These are phyloP conservation scores for Arion vulgaris DNA, from an alignment of 1,140 invertebrate species.

Conservation along the genomic window DNA sequence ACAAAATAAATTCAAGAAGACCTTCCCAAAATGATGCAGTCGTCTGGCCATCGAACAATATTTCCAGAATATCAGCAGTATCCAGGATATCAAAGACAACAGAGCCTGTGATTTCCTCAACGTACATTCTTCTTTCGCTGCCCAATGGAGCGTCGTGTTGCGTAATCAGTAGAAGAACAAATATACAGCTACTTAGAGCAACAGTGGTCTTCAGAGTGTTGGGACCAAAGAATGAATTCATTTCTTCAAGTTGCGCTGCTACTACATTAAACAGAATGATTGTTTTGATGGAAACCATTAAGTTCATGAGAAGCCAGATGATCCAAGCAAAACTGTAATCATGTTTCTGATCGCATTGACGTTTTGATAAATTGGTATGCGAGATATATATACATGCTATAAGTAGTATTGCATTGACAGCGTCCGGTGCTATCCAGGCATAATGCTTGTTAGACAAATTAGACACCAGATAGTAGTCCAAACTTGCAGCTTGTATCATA, in stretches of 20 bases:
- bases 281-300: background rate
- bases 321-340: background rate
- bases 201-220: slow-evolving; percentile 75
- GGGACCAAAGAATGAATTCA: slow-evolving; percentile 73
- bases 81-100: slow-evolving; percentile 76
- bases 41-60: slow-evolving; percentile 67
- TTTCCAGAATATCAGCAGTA: slow-evolving; percentile 73
- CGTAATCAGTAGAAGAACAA: slow-evolving; percentile 75
- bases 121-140: slow-evolving; percentile 72
- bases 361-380: background rate
- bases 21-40: slow-evolving; percentile 63
- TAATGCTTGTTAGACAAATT: background rate
- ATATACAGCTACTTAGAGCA: slow-evolving; percentile 74
- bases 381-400: background rate
- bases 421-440: background rate
- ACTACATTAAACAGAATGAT: background rate
- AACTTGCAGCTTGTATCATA: background rate
- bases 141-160: slow-evolving; percentile 75
- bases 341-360: background rate
- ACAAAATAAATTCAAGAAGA: slow-evolving; percentile 73
- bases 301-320: slow-evolving; percentile 4
- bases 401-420: background rate
- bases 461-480: background rate
- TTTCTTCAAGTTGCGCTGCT: background rate
- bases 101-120: slow-evolving; percentile 63